A percentile compares a stretch with the other conserved stretches of the same genome.
phyloP scores from a whole-genome alignment of 2,113 vertebrate species.

The Echinops telfairi region DNA sequence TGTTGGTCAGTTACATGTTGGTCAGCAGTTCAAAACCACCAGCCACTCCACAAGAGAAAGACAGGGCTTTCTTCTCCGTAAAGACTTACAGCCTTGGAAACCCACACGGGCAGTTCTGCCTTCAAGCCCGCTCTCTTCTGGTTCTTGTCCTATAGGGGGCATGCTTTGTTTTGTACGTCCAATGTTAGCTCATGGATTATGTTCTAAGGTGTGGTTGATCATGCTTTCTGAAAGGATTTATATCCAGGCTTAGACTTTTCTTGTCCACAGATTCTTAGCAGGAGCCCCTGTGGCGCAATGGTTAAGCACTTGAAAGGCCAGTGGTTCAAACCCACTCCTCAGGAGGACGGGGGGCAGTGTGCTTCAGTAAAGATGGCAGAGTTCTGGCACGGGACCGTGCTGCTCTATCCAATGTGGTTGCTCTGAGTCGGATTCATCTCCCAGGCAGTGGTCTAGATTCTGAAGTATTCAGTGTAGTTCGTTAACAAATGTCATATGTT shows the following conservation, averaged over 20 bases:
- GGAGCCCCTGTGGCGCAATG: neutral
- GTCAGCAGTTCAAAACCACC: too few species aligned
- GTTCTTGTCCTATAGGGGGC: conserved; percentile 22
- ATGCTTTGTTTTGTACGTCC: neutral
- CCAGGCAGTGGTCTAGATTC: neutral
- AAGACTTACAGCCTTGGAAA: too few species aligned
- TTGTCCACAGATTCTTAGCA: neutral
- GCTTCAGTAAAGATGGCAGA: neutral
- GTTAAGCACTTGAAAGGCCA: neutral
- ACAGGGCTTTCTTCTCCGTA: too few species aligned
- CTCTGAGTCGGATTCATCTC: neutral
- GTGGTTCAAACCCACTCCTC: neutral
- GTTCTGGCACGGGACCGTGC: neutral
- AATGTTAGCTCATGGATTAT: neutral
- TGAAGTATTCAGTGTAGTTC: neutral
- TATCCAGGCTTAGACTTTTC: neutral
- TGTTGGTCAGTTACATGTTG: too few species aligned
- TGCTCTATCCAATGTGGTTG: neutral
- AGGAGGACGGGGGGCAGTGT: neutral
- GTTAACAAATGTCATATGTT: neutral
- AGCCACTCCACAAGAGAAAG: too few species aligned
- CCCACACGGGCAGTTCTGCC: too few species aligned
- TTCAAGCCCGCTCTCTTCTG: neutral
- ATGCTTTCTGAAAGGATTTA: conserved; percentile 39
- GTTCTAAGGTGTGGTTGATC: neutral